A percentile compares a stretch with the other conserved stretches of the same genome.
These are phyloP conservation scores for Temnopleurus reevesii DNA, from an alignment of 53 echinoderm and acorn worm species.

Conservation along the genomic window DNA sequence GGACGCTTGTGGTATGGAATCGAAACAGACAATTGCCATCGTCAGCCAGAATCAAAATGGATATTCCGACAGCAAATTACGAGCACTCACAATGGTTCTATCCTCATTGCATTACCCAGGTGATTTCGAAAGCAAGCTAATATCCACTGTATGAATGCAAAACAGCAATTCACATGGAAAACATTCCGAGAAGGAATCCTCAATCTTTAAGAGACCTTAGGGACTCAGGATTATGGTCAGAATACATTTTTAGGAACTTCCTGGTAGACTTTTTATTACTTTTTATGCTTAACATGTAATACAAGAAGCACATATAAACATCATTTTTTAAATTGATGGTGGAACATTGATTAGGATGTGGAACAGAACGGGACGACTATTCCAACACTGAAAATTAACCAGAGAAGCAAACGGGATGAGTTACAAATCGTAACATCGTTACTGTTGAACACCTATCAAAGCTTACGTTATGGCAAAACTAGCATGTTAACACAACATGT, in stretches of 20 bases:
- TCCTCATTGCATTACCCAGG: too few relatives aligned
- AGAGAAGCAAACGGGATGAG: background rate
- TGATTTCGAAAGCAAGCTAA: background rate
- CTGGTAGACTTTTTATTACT: background rate
- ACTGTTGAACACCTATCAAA: background rate
- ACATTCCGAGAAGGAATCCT: background rate
- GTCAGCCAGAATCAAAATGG: too few relatives aligned
- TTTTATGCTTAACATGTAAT: background rate
- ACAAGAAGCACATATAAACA: too few relatives aligned
- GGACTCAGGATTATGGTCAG: background rate
- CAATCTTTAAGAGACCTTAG: background rate
- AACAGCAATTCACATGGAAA: background rate
- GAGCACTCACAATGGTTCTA: too few relatives aligned
- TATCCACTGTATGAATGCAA: background rate
- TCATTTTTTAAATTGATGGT: background rate
- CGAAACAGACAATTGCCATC: too few relatives aligned
- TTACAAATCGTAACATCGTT: background rate
- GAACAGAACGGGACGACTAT: background rate
- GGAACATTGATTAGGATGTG: background rate
- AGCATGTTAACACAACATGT: background rate
- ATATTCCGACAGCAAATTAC: too few relatives aligned
- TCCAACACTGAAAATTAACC: conserved; percentile 1
- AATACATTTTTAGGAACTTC: background rate
- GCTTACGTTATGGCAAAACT: background rate
- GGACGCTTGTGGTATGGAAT: too few relatives aligned